phyloP scores from a whole-genome alignment of 2,888 invertebrate genomes.

The Drosophila greeni region DNA sequence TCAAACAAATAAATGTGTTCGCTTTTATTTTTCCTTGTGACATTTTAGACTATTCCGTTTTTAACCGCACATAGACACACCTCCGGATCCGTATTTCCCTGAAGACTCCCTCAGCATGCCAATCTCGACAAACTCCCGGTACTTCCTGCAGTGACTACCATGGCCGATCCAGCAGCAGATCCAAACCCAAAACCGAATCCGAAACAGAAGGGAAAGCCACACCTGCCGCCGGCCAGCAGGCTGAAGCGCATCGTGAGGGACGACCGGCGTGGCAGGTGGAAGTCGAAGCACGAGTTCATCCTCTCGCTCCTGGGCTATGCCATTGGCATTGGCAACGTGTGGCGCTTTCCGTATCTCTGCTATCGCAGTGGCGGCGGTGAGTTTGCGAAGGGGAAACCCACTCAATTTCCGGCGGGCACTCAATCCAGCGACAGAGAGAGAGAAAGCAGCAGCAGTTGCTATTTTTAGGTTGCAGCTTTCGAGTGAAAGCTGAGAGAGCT shows the following conservation, averaged over 20 bases:
- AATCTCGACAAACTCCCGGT: neutral
- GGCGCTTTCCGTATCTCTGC: slow-evolving; percentile 92
- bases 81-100: neutral
- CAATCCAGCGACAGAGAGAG: slow-evolving; percentile 31
- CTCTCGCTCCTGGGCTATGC: slow-evolving; percentile 90
- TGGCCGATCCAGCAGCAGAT: neutral
- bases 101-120: neutral
- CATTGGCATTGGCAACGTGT: slow-evolving; percentile 91
- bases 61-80: neutral
- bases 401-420: neutral
- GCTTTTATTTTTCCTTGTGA: neutral
- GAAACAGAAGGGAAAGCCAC: neutral
- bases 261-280: slow-evolving; percentile 83
- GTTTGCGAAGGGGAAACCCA: slow-evolving; percentile 24
- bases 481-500: slow-evolving; percentile 58
- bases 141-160: neutral
- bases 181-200: neutral
- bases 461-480: slow-evolving; percentile 53
- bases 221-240: neutral
- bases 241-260: slow-evolving; percentile 61
- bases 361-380: slow-evolving; percentile 90
- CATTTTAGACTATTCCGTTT: no score
- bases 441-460: slow-evolving; percentile 21
- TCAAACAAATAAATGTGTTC: neutral
- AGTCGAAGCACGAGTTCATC: slow-evolving; percentile 87